These are phyloP conservation scores for Petrocephalus microphthalmus DNA, from an alignment of 2,113 vertebrate species.

Conservation along the genomic window DNA sequence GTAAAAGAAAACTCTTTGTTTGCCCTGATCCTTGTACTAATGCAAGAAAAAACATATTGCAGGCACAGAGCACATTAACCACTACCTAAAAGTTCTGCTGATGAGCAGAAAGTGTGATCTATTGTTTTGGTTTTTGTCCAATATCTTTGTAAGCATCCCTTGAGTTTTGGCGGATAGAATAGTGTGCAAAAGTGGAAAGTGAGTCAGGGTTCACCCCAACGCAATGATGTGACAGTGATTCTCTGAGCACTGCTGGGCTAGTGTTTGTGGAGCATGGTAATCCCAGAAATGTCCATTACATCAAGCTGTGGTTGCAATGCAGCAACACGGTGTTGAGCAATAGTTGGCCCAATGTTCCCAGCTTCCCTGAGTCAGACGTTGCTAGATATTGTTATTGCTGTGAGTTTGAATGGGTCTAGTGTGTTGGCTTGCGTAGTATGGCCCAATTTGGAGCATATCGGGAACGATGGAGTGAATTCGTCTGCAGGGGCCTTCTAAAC, in stretches of 20 bases:
- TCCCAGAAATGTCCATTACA: slow-evolving; percentile 56
- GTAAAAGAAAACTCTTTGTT: background rate
- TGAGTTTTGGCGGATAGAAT: background rate
- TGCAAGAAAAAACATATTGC: background rate
- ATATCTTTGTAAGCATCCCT: background rate
- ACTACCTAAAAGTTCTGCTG: background rate
- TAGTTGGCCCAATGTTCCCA: background rate
- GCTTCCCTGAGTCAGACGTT: slow-evolving; percentile 22
- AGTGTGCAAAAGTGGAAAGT: background rate
- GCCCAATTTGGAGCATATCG: slow-evolving; percentile 41
- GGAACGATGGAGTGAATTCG: slow-evolving; percentile 42
- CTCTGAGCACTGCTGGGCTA: background rate
- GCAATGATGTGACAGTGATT: background rate
- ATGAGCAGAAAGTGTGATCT: background rate
- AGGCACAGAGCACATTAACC: background rate
- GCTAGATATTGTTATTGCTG: slow-evolving; percentile 35
- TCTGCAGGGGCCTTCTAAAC: slow-evolving; percentile 20
- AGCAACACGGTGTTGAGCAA: background rate
- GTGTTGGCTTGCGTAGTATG: slow-evolving; percentile 45
- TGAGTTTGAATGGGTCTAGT: slow-evolving; percentile 46
- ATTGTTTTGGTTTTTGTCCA: background rate
- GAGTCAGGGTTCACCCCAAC: background rate
- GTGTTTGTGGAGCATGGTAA: slow-evolving; percentile 37
- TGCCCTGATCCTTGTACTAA: background rate
- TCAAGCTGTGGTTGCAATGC: slow-evolving; percentile 33